phyloP scores from a whole-genome alignment of 2,113 vertebrate genomes.

The Podarcis muralis region DNA sequence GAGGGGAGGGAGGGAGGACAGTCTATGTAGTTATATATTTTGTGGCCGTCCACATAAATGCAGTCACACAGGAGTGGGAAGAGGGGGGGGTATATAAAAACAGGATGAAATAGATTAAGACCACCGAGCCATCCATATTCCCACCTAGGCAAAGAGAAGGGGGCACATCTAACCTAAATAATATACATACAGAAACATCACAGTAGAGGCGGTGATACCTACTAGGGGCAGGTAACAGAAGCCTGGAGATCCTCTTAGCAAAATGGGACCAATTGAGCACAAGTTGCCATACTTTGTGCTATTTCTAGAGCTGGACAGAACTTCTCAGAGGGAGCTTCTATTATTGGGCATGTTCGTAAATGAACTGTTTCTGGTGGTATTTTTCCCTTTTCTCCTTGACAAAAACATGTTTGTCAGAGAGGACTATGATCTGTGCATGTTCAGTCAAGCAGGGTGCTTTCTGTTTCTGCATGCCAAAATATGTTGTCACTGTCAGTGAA shows the following conservation, averaged over 20 bases:
- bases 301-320: neutral
- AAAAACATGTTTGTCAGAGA: constrained; percentile 18
- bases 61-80: too few relatives aligned
- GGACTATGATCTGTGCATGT: neutral
- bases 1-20: too few relatives aligned
- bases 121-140: neutral
- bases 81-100: neutral
- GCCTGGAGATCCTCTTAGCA: neutral
- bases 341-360: neutral
- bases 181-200: neutral
- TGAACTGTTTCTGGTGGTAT: neutral
- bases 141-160: neutral
- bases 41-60: too few relatives aligned
- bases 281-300: too few relatives aligned
- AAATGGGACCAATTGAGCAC: neutral
- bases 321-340: neutral
- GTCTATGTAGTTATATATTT: too few relatives aligned
- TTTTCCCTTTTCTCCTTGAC: neutral
- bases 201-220: neutral
- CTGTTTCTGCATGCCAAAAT: constrained; percentile 7
- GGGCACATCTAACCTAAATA: neutral
- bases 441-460: neutral
- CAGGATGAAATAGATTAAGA: neutral
- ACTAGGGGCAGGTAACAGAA: neutral
- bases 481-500: neutral